A percentile compares a stretch with the other conserved stretches of the same genome.
These are phyloP conservation scores for Actinopyga echinites DNA, from an alignment of 53 echinoderm and acorn worm species.

Conservation along the genomic window DNA sequence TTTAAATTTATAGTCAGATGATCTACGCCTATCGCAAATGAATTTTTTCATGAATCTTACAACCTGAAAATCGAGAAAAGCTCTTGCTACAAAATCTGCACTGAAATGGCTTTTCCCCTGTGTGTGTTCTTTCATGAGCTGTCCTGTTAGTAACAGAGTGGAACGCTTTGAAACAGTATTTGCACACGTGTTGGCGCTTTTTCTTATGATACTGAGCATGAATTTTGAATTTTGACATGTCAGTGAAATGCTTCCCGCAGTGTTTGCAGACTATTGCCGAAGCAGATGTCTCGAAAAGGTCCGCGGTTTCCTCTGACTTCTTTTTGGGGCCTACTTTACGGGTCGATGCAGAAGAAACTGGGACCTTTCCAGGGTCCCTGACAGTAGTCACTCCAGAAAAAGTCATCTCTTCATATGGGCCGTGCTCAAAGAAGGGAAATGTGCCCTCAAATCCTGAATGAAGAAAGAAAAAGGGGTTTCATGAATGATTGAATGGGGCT, in stretches of 20 bases:
- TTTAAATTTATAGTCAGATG: no score
- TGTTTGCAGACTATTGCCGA: background rate
- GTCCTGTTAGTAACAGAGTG: background rate
- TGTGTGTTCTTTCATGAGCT: background rate
- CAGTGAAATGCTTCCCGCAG: background rate
- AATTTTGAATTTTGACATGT: background rate
- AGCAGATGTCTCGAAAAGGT: no score
- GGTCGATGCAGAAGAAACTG: no score
- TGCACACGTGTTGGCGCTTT: background rate
- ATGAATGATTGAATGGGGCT: background rate
- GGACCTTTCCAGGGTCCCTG: no score
- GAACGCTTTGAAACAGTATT: conserved; percentile 8
- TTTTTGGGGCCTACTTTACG: no score
- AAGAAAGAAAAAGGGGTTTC: background rate
- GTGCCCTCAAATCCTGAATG: background rate
- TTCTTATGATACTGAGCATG: background rate
- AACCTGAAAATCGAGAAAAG: background rate
- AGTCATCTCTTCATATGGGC: no score
- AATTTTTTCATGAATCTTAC: background rate
- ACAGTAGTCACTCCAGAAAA: no score
- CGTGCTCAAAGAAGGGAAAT: background rate
- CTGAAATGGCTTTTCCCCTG: conserved; percentile 8
- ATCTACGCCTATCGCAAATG: background rate
- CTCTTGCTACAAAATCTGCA: background rate
- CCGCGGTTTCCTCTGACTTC: no score